Conservation (phyloP, 2,888 invertebrate genomes). For the Drosophila fungiperda region DNA sequence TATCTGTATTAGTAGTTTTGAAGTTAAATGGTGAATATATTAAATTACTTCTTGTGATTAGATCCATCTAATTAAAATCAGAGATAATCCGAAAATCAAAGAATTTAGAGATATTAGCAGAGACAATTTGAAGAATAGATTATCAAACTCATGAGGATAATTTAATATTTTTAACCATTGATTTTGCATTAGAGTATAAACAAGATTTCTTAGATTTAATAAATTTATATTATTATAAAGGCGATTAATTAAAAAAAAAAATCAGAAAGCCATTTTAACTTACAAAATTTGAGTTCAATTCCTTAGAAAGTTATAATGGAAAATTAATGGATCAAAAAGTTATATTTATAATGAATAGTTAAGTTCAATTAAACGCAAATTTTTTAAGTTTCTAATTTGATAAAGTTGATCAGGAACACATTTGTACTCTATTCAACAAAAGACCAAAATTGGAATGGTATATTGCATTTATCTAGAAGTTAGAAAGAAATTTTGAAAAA, state of each 20-base stretch:
- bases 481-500: background rate
- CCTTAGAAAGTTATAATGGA: too few species aligned
- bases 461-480: background rate
- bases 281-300: too few species aligned
- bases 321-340: too few species aligned
- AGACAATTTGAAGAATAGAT: background rate
- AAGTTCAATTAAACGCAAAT: background rate
- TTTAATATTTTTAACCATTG: background rate
- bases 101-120: background rate
- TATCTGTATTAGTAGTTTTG: background rate
- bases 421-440: background rate
- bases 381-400: background rate
- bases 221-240: too few species aligned
- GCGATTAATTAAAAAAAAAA: too few species aligned
- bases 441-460: background rate
- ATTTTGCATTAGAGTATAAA: background rate
- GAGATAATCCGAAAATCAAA: too few species aligned
- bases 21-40: background rate
- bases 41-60: rapidly evolving
- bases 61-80: background rate
- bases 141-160: rapidly evolving
- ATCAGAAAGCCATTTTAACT: background rate
- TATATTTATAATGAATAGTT: too few species aligned
- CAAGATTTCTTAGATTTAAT: background rate
- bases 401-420: background rate